A percentile compares a stretch with the other conserved stretches of the same genome.
These are phyloP conservation scores for Arizona elegans DNA, from an alignment of 2,113 vertebrate genomes.

Conservation along the genomic window DNA sequence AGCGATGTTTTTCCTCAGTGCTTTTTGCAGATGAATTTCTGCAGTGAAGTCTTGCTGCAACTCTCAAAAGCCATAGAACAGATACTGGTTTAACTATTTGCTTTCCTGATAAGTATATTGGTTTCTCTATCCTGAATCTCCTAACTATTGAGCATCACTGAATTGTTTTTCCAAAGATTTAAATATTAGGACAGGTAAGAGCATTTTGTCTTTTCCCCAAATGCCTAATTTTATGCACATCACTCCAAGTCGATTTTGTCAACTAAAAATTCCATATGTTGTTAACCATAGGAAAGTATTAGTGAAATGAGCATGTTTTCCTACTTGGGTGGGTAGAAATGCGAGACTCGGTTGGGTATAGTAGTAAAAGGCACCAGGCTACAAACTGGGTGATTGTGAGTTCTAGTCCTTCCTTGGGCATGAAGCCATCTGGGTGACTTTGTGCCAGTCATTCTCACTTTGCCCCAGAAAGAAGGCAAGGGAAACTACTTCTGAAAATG, in stretches of 20 bases:
- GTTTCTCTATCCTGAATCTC: neutral
- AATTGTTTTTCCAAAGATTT: neutral
- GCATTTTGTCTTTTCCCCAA: neutral
- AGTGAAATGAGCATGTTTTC: neutral
- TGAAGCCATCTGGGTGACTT: neutral
- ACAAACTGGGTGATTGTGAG: neutral
- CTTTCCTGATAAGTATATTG: neutral
- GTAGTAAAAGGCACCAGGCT: neutral
- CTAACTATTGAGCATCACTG: neutral
- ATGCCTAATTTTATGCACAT: neutral
- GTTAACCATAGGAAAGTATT: neutral
- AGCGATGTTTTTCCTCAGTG: neutral
- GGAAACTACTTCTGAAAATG: neutral
- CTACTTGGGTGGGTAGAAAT: neutral
- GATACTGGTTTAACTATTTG: neutral
- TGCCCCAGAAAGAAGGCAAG: neutral
- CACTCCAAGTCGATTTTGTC: neutral
- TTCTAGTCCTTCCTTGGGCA: neutral
- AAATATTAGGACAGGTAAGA: neutral
- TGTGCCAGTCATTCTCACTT: neutral
- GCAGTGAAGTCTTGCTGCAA: neutral
- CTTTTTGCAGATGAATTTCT: neutral
- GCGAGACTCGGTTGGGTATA: neutral
- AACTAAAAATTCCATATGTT: neutral
- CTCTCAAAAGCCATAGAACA: neutral